Percentiles rank a stretch among this genome's conserved stretches.
These are phyloP conservation scores for Peromyscus nudipes DNA, from an alignment of 2,797 vertebrate species.

Conservation along the genomic window DNA sequence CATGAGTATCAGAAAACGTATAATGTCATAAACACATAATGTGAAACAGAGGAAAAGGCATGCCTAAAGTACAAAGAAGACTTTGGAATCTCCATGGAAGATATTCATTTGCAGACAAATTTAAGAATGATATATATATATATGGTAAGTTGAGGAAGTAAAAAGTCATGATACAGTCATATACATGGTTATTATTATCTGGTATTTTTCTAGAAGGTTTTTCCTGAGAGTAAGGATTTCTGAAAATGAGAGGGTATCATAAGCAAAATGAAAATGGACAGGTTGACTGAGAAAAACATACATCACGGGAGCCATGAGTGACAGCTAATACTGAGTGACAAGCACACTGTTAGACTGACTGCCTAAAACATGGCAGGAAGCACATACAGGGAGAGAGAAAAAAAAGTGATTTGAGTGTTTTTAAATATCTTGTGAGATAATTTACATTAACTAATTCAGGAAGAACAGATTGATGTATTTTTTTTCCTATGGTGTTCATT, in stretches of 20 bases:
- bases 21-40: not conserved
- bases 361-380: not conserved
- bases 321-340: not conserved
- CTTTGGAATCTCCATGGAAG: not conserved
- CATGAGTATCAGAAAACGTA: not conserved
- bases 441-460: constrained; percentile 25
- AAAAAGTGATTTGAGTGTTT: not conserved
- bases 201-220: not conserved
- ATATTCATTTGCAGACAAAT: not conserved
- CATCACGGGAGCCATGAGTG: not conserved
- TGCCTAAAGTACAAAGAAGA: not conserved
- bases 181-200: not conserved
- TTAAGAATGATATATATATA: not conserved
- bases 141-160: not conserved
- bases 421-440: not conserved
- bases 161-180: not conserved
- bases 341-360: not conserved
- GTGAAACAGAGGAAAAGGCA: not conserved
- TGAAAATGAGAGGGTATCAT: not conserved
- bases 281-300: not conserved
- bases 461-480: not conserved
- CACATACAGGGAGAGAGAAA: not conserved
- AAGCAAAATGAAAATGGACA: not conserved
- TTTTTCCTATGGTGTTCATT: not conserved
- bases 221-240: constrained; percentile 6